Evolutionary conservation across 2,888 invertebrate genomes (phyloP), one percentile per base, ranked within the genome.

Genomic region (Panorpa germanica): DNA sequence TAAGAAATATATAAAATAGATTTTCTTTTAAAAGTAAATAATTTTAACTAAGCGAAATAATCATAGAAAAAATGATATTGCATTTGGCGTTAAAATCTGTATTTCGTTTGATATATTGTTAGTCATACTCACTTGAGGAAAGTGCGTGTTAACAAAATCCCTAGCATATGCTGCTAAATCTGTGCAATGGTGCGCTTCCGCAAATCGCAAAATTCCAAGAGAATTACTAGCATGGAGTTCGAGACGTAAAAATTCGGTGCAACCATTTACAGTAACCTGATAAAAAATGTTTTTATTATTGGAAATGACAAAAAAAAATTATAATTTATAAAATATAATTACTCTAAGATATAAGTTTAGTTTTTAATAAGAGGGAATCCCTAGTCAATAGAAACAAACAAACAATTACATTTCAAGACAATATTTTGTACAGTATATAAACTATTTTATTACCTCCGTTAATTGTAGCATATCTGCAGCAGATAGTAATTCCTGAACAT

Each of bases 401-500:
- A n/a, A n/a, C n/a, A n/a, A n/a, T n/a, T n/a, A n/a, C n/a, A n/a
- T n/a, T n/a, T n/a, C n/a, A n/a, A n/a, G n/a, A n/a, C n/a, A n/a
- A n/a, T n/a, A n/a, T n/a, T n/a, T n/a, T n/a, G n/a, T n/a, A n/a
- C n/a, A n/a, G n/a, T n/a, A n/a, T n/a, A n/a, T n/a, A n/a, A n/a
- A n/a, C n/a, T n/a, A n/a, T n/a, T n/a, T n/a, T n/a, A n/a, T n/a
- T n/a, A 78, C 70, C 51, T 86, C 86, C 39, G 73, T 66, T 26
- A 91, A 57, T 50, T 85, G 78, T 35, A 91, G 57, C 88, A 91
- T 90, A 52, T 90, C 88, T 24, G 88, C 85, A 25, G 86, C 83
- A 38, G 80, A 71, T 43, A 90, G 64, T 41, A 91, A 55, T 45
- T 86, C 86, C 55, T 88, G 86, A 33, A 90, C 88, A 54, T 82